These are phyloP conservation scores for Drosophila aff. DNA, from an alignment of 1,140 invertebrate genomes.

Conservation along the genomic window DNA sequence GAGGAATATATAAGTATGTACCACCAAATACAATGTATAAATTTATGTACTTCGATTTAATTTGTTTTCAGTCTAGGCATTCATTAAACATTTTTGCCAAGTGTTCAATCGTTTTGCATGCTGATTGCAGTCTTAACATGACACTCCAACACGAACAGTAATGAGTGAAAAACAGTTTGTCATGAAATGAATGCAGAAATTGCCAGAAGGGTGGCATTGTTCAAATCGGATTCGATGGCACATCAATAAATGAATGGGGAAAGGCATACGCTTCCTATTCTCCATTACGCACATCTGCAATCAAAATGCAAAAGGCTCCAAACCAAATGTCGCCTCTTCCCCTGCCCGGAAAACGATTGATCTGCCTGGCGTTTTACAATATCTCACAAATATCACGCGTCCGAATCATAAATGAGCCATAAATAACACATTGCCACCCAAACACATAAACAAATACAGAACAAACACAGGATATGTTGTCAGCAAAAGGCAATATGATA, in stretches of 20 bases:
- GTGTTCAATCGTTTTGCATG: background rate
- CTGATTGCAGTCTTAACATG: constrained; percentile 27
- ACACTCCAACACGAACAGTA: constrained; percentile 25
- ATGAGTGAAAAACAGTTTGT: constrained; percentile 40
- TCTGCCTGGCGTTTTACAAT: constrained; percentile 61
- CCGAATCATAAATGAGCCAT: constrained; percentile 82
- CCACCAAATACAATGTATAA: background rate
- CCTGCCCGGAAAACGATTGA: constrained; percentile 11
- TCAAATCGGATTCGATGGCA: constrained; percentile 30
- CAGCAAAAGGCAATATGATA: constrained; percentile 2
- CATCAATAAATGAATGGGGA: constrained; percentile 16
- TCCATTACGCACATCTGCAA: constrained; percentile 43
- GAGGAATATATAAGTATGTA: too few species aligned
- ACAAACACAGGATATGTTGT: constrained; percentile 22
- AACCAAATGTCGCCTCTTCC: constrained; percentile 21
- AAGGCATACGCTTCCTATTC: background rate
- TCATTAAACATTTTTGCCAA: background rate
- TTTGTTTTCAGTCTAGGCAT: too few species aligned
- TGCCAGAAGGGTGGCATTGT: constrained; percentile 9
- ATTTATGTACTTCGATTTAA: too few species aligned
- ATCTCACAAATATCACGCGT: constrained; percentile 73
- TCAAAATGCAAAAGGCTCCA: constrained; percentile 35
- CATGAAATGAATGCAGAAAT: constrained; percentile 27
- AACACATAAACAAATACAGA: constrained; percentile 32
- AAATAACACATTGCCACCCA: constrained; percentile 80